These are phyloP conservation scores for Eidolon helvum DNA, from an alignment of 2,113 vertebrate species.

Conservation along the genomic window DNA sequence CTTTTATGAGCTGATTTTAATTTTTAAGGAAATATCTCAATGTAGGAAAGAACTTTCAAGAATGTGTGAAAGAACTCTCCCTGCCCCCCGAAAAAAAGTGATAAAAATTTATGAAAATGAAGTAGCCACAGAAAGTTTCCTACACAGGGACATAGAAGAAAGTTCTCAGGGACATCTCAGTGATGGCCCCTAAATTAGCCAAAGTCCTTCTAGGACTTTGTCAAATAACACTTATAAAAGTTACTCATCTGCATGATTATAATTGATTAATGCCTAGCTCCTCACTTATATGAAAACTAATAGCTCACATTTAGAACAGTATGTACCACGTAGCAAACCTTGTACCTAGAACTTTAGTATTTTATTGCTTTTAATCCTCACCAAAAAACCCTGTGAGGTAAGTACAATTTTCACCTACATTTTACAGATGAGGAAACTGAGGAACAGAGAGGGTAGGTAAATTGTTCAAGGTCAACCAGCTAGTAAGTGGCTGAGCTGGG, in stretches of 20 bases:
- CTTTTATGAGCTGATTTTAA: background rate
- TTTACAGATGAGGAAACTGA: background rate
- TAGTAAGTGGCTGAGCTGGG: background rate
- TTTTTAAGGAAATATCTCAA: background rate
- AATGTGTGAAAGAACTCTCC: background rate
- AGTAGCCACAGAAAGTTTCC: background rate
- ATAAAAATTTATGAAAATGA: background rate
- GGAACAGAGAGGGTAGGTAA: background rate
- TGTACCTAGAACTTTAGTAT: background rate
- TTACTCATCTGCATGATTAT: background rate
- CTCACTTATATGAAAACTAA: background rate
- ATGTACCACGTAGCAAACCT: background rate
- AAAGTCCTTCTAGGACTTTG: background rate
- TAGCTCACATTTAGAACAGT: background rate
- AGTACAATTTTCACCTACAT: background rate
- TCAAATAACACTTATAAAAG: too few species aligned
- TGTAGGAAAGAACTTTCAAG: background rate
- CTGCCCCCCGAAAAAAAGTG: background rate
- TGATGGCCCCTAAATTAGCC: background rate
- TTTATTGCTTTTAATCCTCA: background rate
- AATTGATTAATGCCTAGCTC: background rate
- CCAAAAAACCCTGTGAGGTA: background rate
- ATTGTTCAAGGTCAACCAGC: background rate
- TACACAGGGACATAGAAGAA: rapidly evolving
- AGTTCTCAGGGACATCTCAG: background rate